A percentile compares a stretch with the other conserved stretches of the same genome.
These are phyloP conservation scores for Micropoecilia bifurca DNA, from an alignment of 2,797 vertebrate genomes.

Conservation along the genomic window DNA sequence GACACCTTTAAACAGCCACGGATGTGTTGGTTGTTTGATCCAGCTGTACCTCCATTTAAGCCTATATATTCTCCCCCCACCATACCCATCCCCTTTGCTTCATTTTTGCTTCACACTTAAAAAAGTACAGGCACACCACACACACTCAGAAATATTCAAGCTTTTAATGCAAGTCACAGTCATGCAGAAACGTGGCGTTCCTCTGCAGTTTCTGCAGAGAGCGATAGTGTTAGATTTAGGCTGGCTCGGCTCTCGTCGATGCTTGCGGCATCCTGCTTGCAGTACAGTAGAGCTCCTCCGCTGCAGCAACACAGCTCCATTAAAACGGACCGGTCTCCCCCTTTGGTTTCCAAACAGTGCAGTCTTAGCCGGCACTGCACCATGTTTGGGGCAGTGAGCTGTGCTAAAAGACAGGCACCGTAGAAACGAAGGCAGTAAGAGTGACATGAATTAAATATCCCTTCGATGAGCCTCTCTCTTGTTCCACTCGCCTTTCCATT, in stretches of 20 bases:
- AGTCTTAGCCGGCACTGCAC: slow-evolving; percentile 52
- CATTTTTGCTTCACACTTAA: slow-evolving; percentile 30
- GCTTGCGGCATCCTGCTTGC: slow-evolving; percentile 27
- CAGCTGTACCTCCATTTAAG: slow-evolving; percentile 31
- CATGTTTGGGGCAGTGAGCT: slow-evolving; percentile 78
- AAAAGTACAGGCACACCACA: background rate
- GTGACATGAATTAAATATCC: slow-evolving; percentile 83
- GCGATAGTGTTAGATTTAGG: slow-evolving; percentile 56
- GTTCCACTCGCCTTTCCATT: slow-evolving; percentile 74
- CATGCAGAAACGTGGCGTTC: slow-evolving; percentile 37
- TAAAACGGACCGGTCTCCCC: slow-evolving; percentile 46
- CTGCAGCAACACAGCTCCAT: slow-evolving; percentile 61
- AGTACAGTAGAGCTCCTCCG: slow-evolving; percentile 33
- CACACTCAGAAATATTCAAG: slow-evolving; percentile 8
- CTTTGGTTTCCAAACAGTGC: slow-evolving; percentile 29
- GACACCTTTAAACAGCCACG: slow-evolving; percentile 29
- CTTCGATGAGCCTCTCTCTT: slow-evolving; percentile 63
- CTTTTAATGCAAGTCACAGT: slow-evolving; percentile 18
- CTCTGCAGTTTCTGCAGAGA: slow-evolving; percentile 61
- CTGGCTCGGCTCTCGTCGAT: slow-evolving; percentile 31
- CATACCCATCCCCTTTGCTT: background rate
- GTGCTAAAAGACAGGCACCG: slow-evolving; percentile 76
- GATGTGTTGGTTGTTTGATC: slow-evolving; percentile 23
- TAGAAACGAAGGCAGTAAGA: slow-evolving; percentile 66
- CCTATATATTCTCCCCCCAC: background rate